Conservation (phyloP, 2,888 invertebrate genomes). For the Spatulosminthurus flaviceps region DNA sequence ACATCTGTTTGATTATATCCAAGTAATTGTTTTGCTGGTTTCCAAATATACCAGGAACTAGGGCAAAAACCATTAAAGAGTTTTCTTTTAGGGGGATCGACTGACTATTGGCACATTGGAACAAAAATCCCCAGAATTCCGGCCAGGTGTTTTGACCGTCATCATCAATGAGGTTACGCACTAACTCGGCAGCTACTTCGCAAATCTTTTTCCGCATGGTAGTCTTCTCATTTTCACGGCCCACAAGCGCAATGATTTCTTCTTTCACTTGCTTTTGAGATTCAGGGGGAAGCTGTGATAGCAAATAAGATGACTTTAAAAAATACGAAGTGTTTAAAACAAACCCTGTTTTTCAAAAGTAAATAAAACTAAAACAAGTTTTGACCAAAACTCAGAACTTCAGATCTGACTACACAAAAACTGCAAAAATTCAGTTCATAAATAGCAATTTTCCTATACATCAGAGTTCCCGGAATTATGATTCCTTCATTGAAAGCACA, state of each 20-base stretch:
- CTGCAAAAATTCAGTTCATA: too few species aligned
- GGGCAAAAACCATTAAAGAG: conserved; percentile 93
- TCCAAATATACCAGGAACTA: conserved; percentile 97
- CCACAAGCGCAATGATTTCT: conserved; percentile 84
- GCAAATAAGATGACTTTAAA: too few species aligned
- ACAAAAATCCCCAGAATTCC: conserved; percentile 90
- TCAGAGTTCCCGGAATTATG: too few species aligned
- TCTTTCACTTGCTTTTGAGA: conserved; percentile 85
- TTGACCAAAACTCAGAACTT: too few species aligned
- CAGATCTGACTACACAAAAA: too few species aligned
- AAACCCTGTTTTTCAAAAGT: too few species aligned
- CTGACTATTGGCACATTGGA: conserved; percentile 89
- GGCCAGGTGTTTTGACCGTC: conserved; percentile 97
- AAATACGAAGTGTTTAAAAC: too few species aligned
- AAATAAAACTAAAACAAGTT: too few species aligned
- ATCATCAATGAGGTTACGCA: conserved; percentile 92
- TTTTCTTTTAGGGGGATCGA: conserved; percentile 87
- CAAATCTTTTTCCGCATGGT: conserved; percentile 84
- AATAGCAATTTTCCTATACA: too few species aligned
- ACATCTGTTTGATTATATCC: conserved; percentile 93
- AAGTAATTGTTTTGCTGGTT: conserved; percentile 91
- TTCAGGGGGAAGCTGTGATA: conserved; percentile 75
- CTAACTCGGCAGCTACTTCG: conserved; percentile 95
- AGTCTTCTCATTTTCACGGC: conserved; percentile 82
- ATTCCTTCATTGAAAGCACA: too few species aligned